These are phyloP conservation scores for Tricholauxania praeusta DNA, from an alignment of 2,888 invertebrate species.

Conservation along the genomic window DNA sequence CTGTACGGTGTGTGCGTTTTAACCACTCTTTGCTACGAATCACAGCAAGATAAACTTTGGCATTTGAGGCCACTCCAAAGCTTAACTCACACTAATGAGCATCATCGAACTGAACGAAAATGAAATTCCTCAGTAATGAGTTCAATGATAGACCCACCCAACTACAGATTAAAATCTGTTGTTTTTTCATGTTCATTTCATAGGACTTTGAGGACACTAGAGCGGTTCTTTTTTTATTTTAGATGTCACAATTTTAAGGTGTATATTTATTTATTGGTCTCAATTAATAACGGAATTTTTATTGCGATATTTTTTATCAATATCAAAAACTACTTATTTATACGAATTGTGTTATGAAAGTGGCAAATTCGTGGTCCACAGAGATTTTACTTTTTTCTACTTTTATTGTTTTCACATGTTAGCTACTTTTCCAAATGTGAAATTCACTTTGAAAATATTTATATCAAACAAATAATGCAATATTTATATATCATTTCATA, in stretches of 20 bases:
- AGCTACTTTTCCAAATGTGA: no score
- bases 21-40: background rate
- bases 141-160: conserved; percentile 12
- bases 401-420: no score
- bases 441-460: no score
- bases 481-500: no score
- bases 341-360: no score
- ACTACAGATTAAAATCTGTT: conserved; percentile 2
- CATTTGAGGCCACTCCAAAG: conserved; percentile 8
- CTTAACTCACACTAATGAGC: conserved; percentile 10
- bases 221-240: background rate
- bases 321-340: no score
- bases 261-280: background rate
- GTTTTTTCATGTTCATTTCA: background rate
- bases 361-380: no score
- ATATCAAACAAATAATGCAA: no score
- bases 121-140: conserved; percentile 20
- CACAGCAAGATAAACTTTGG: background rate
- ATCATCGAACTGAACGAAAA: background rate
- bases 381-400: no score
- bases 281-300: no score
- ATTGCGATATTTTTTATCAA: no score
- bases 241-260: background rate
- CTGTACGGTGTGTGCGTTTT: background rate
- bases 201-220: no score